These are phyloP conservation scores for Cryptotermes secundus DNA, from an alignment of 1,140 invertebrate genomes.

Conservation along the genomic window DNA sequence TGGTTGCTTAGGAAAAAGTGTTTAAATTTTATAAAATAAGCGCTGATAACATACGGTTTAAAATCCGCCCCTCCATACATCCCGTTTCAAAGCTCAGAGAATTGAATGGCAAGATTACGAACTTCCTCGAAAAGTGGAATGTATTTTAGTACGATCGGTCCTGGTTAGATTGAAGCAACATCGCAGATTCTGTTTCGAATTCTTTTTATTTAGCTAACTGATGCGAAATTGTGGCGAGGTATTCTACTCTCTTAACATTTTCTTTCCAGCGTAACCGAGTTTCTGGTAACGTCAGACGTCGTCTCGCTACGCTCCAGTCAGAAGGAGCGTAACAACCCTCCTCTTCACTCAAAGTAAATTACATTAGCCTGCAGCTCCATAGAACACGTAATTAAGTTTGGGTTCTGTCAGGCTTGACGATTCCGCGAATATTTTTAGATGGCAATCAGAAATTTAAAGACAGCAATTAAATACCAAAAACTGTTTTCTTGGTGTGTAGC, in stretches of 20 bases:
- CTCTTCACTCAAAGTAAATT: conserved; percentile 17
- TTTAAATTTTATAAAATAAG: too few relatives aligned
- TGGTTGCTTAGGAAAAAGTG: too few relatives aligned
- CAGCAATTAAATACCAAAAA: not conserved
- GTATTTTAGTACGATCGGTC: too few relatives aligned
- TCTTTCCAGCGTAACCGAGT: conserved; percentile 1
- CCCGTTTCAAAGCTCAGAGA: too few relatives aligned
- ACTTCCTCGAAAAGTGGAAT: too few relatives aligned
- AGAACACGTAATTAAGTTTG: conserved; percentile 13
- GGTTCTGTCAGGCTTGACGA: not conserved
- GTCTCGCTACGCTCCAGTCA: not conserved
- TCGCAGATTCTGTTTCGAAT: too few relatives aligned
- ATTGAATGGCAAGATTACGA: too few relatives aligned
- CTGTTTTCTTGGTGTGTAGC: not conserved
- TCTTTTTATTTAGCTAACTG: too few relatives aligned
- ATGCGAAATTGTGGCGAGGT: not conserved
- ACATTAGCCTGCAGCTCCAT: not conserved
- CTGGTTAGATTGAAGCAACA: too few relatives aligned
- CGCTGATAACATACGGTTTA: too few relatives aligned
- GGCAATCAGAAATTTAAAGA: not conserved
- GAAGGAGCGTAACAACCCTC: not conserved
- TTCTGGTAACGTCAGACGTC: not conserved
- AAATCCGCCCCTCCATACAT: too few relatives aligned
- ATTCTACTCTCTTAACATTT: not conserved
- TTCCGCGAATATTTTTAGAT: not conserved